A percentile compares a stretch with the other conserved stretches of the same genome.
phyloP scores from a whole-genome alignment of 1,140 invertebrate genomes.

The Palaemon carinicauda region DNA sequence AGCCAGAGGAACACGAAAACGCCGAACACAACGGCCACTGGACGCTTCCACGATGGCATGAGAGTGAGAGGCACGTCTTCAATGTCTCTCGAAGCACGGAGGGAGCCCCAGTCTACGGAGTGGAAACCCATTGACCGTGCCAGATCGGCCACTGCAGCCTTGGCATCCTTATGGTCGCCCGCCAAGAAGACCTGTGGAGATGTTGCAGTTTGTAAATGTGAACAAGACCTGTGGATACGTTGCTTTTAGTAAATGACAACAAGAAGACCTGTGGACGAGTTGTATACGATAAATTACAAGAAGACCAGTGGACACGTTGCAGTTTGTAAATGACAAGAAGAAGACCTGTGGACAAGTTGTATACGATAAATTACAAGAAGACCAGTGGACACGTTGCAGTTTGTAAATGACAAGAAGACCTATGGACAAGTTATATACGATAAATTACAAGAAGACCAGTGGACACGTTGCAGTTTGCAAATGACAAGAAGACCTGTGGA shows the following conservation, averaged over 20 bases:
- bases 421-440: no score
- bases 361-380: no score
- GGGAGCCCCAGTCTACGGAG: conserved; percentile 59
- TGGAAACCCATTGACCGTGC: conserved; percentile 58
- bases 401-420: no score
- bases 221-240: no score
- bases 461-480: background rate
- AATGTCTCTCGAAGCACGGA: conserved; percentile 58
- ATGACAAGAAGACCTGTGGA: conserved; percentile 56
- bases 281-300: no score
- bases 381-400: conserved; percentile 38
- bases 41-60: conserved; percentile 60
- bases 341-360: no score
- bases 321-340: no score
- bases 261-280: no score
- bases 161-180: conserved; percentile 51
- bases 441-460: conserved; percentile 60
- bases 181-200: conserved; percentile 59
- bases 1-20: conserved; percentile 59
- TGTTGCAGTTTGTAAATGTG: no score
- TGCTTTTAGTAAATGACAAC: no score
- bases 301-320: conserved; percentile 49
- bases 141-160: conserved; percentile 41
- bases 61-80: conserved; percentile 59
- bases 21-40: conserved; percentile 56